Evolutionary conservation across 2,797 vertebrate species (phyloP).

Genomic region (Rhinichthys osculus): DNA sequence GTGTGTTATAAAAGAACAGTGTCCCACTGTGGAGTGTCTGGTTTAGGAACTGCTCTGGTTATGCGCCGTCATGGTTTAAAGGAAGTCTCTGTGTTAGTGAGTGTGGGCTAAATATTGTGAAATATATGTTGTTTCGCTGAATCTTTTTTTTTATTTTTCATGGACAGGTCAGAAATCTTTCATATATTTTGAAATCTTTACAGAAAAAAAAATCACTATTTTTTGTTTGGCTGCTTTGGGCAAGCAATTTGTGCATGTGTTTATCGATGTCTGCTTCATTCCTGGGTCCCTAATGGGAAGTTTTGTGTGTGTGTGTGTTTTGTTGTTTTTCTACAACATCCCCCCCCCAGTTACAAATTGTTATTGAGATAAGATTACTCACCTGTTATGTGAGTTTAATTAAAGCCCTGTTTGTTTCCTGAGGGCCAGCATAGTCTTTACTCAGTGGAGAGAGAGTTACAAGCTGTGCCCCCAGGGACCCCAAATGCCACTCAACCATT

Average conservation of each 20-base stretch:
- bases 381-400: slow-evolving; percentile 54
- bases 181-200: background rate
- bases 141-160: background rate
- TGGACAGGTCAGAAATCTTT: background rate
- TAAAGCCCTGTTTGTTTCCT: slow-evolving; percentile 44
- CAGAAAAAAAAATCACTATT: background rate
- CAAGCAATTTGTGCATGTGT: background rate
- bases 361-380: slow-evolving; percentile 49
- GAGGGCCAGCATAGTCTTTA: slow-evolving; percentile 8
- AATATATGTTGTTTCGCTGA: slow-evolving; percentile 3
- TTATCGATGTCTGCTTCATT: background rate
- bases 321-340: too few relatives aligned
- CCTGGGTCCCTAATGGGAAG: slow-evolving; percentile 17
- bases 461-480: background rate
- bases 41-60: slow-evolving; percentile 32
- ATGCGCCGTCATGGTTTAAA: slow-evolving; percentile 29
- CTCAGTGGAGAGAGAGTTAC: slow-evolving; percentile 17
- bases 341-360: slow-evolving; percentile 39
- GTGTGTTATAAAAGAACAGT: slow-evolving; percentile 46
- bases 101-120: background rate
- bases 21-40: slow-evolving; percentile 39
- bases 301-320: background rate
- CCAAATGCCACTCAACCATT: slow-evolving; percentile 36
- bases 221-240: background rate
- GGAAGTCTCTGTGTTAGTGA: background rate